These are phyloP conservation scores for Australoheros scitulus DNA, from an alignment of 2,113 vertebrate genomes.

Conservation along the genomic window DNA sequence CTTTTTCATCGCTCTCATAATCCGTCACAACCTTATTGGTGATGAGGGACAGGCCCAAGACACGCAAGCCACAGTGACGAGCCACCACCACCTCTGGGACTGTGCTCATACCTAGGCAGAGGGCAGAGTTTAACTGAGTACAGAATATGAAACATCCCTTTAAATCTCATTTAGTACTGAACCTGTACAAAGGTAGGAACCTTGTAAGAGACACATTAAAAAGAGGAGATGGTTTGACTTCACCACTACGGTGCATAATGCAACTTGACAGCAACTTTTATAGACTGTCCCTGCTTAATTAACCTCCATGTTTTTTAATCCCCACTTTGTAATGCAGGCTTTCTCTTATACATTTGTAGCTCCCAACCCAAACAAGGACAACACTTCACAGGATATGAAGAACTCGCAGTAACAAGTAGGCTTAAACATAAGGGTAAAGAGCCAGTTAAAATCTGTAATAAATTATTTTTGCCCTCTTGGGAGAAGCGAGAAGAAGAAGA, in stretches of 20 bases:
- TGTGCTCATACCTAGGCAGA: conserved; percentile 81
- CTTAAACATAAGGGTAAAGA: not conserved
- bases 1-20: conserved; percentile 70
- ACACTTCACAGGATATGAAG: too few relatives aligned
- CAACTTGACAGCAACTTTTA: not conserved
- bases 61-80: conserved; percentile 80
- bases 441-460: not conserved
- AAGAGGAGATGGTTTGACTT: not conserved
- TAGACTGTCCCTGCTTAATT: not conserved
- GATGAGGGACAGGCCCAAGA: conserved; percentile 82
- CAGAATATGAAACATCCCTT: not conserved
- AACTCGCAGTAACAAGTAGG: not conserved
- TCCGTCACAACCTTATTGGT: conserved; percentile 80
- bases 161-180: not conserved
- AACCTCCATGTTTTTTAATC: not conserved
- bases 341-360: not conserved
- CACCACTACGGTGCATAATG: not conserved
- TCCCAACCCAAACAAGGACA: not conserved
- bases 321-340: not conserved
- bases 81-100: conserved; percentile 83
- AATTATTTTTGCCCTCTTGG: not conserved
- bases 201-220: not conserved
- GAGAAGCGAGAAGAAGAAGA: too few relatives aligned
- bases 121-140: not conserved
- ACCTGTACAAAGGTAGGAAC: not conserved